Evolutionary conservation across 2,113 vertebrate species (phyloP).

Genomic region (Illadopsis cleaveri): DNA sequence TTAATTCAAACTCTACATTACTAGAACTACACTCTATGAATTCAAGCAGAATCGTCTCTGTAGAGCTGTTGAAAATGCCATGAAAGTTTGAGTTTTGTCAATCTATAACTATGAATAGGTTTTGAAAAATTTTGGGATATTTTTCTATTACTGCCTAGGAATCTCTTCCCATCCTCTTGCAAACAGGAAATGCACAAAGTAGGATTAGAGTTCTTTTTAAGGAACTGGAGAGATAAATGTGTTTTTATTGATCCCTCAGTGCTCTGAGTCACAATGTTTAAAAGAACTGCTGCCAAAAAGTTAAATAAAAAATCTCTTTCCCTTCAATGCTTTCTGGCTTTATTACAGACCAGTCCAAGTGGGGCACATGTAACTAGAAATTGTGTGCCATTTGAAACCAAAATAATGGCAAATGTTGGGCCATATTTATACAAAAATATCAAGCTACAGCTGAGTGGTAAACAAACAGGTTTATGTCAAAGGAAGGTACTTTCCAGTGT

Average conservation of each 20-base stretch:
- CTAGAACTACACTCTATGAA: not conserved
- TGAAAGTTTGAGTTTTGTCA: not conserved
- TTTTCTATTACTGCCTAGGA: not conserved
- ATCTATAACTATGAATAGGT: not conserved
- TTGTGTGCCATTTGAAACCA: not conserved
- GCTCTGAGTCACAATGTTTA: constrained; percentile 38
- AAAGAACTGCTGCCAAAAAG: constrained; percentile 8
- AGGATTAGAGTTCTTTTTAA: constrained; percentile 40
- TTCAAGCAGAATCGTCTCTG: not conserved
- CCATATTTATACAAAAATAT: not conserved
- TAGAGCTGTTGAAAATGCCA: not conserved
- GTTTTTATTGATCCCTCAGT: constrained; percentile 57
- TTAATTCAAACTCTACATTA: not conserved
- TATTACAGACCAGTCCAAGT: not conserved
- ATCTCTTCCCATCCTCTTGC: not conserved
- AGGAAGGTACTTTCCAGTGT: not conserved
- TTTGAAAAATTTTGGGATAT: not conserved
- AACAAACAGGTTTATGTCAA: not conserved
- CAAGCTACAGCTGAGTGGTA: not conserved
- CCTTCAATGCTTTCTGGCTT: constrained; percentile 20
- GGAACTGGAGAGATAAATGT: constrained; percentile 30
- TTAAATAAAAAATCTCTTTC: not conserved
- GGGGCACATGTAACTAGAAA: not conserved
- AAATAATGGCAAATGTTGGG: not conserved
- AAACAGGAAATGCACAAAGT: constrained; percentile 23